Evolutionary conservation across 2,888 invertebrate genomes (phyloP).

Genomic region (Phaedon cochleariae): DNA sequence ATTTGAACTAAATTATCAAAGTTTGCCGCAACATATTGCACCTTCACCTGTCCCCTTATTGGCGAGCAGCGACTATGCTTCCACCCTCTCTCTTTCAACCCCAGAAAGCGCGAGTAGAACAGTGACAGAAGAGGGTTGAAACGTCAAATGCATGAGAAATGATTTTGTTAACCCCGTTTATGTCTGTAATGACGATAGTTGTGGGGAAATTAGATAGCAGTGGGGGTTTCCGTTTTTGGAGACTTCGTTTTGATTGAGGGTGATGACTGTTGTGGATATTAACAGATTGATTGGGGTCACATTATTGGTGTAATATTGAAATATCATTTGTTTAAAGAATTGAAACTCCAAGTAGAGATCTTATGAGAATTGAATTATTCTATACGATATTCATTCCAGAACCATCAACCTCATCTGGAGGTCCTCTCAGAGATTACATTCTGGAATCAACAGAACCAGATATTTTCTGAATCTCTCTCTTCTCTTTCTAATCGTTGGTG

Average conservation of each 20-base stretch:
- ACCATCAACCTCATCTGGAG: too few relatives aligned
- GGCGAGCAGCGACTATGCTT: slow-evolving; percentile 47
- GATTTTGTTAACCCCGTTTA: slow-evolving; percentile 49
- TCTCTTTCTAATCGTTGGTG: too few relatives aligned
- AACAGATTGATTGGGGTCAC: slow-evolving; percentile 3
- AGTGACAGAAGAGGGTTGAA: slow-evolving; percentile 42
- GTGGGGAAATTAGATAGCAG: slow-evolving; percentile 36
- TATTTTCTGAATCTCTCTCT: too few relatives aligned
- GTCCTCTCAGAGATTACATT: too few relatives aligned
- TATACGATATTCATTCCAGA: too few relatives aligned
- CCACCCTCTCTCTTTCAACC: slow-evolving; percentile 43
- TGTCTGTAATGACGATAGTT: slow-evolving; percentile 37
- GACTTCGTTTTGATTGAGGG: slow-evolving; percentile 18
- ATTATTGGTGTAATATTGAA: background rate
- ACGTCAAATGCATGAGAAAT: slow-evolving; percentile 47
- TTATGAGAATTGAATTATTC: too few relatives aligned
- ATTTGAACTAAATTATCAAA: slow-evolving; percentile 51
- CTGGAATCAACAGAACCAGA: too few relatives aligned
- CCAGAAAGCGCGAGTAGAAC: slow-evolving; percentile 26
- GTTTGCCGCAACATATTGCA: slow-evolving; percentile 54
- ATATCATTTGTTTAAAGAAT: too few relatives aligned
- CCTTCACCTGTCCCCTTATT: slow-evolving; percentile 55
- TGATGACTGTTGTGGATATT: slow-evolving; percentile 9
- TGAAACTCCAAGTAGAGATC: too few relatives aligned
- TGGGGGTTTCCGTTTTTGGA: slow-evolving; percentile 45